A percentile compares a stretch with the other conserved stretches of the same genome.
These are phyloP conservation scores for Hemicrepidius hirtus DNA, from an alignment of 2,888 invertebrate genomes.

Conservation along the genomic window DNA sequence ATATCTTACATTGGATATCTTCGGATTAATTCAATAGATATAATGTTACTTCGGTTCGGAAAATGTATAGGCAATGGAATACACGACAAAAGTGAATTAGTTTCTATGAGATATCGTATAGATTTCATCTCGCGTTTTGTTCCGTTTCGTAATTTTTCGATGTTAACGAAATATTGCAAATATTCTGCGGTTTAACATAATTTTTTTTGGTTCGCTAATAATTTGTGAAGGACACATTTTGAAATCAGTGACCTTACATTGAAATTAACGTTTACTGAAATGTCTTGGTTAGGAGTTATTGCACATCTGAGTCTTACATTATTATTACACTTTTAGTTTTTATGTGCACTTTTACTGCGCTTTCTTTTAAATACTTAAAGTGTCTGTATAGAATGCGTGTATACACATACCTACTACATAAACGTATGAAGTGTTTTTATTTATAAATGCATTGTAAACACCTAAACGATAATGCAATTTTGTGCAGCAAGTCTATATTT, in stretches of 20 bases:
- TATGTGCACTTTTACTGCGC: too few species aligned
- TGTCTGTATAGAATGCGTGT: too few species aligned
- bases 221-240: neutral
- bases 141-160: conserved; percentile 10
- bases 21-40: conserved; percentile 63
- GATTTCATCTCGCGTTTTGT: conserved; percentile 38
- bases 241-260: neutral
- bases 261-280: neutral
- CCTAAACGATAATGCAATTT: too few species aligned
- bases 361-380: too few species aligned
- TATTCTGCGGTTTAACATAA: neutral
- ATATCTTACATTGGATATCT: conserved; percentile 62
- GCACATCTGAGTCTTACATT: too few species aligned
- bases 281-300: too few species aligned
- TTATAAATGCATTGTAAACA: too few species aligned
- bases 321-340: too few species aligned
- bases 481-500: too few species aligned
- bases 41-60: conserved; percentile 55
- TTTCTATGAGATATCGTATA: conserved; percentile 48
- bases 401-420: too few species aligned
- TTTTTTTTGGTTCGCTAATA: neutral
- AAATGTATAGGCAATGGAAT: conserved; percentile 55
- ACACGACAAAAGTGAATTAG: conserved; percentile 60
- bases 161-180: conserved; percentile 10
- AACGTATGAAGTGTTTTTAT: too few species aligned